Percentiles rank a stretch among this genome's conserved stretches.
phyloP scores from a whole-genome alignment of 2,113 vertebrate genomes.

The Capreolus pygargus region DNA sequence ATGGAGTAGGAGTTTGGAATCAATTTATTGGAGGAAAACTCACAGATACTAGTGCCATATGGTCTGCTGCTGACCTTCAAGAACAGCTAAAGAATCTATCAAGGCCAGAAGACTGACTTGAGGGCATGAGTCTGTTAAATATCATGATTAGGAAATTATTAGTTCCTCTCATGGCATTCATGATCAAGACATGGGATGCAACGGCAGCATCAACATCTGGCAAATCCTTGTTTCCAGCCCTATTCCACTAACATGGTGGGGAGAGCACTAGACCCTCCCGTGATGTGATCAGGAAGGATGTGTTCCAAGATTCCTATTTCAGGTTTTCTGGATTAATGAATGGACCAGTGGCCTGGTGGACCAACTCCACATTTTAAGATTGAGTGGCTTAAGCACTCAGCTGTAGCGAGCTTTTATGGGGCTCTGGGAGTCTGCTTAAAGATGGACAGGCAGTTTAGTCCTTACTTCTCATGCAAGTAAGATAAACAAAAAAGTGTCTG shows the following conservation, averaged over 20 bases:
- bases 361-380: neutral
- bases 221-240: neutral
- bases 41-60: neutral
- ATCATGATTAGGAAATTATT: neutral
- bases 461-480: neutral
- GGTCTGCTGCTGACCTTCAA: neutral
- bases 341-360: neutral
- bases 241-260: fast-evolving
- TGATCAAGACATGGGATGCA: neutral
- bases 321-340: neutral
- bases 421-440: neutral
- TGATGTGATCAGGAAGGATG: neutral
- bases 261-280: neutral
- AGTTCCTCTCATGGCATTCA: neutral
- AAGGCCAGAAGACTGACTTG: neutral
- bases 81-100: neutral
- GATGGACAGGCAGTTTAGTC: neutral
- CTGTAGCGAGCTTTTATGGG: neutral
- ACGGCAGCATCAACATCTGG: neutral
- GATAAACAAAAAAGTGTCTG: neutral
- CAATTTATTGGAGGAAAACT: neutral
- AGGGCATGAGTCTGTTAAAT: neutral
- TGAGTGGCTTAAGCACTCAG: neutral
- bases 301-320: neutral
- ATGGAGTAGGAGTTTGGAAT: neutral